Evolutionary conservation across 2,888 invertebrate genomes (phyloP).

Genomic region (Drosophila falleni): DNA sequence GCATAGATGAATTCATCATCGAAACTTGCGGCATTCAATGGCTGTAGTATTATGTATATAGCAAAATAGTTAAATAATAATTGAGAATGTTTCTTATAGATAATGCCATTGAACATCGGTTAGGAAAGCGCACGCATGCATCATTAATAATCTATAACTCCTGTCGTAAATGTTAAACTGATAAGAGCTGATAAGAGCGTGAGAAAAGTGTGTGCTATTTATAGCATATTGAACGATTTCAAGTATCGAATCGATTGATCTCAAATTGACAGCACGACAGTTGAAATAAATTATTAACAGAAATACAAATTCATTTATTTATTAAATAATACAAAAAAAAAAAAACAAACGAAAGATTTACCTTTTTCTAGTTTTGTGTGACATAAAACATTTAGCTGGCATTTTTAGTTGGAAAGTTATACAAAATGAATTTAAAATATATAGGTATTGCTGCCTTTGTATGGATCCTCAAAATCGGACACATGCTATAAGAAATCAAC

Average conservation of each 20-base stretch:
- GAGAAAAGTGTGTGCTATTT: constrained; percentile 53
- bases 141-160: constrained; percentile 79
- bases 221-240: constrained; percentile 67
- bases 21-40: constrained; percentile 89
- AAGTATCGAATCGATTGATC: constrained; percentile 40
- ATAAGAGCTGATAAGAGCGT: constrained; percentile 17
- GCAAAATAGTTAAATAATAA: constrained; percentile 32
- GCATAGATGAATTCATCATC: constrained; percentile 93
- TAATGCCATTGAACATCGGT: constrained; percentile 33
- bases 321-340: constrained; percentile 31
- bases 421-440: constrained; percentile 89
- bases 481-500: constrained; percentile 88
- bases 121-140: constrained; percentile 52
- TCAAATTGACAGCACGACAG: constrained; percentile 61
- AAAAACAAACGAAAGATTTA: constrained; percentile 51
- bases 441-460: constrained; percentile 93
- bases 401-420: constrained; percentile 63
- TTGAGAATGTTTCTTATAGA: background rate
- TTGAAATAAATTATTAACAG: constrained; percentile 68
- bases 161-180: constrained; percentile 65
- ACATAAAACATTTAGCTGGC: constrained; percentile 73
- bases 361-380: constrained; percentile 65
- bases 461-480: constrained; percentile 89
- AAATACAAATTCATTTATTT: constrained; percentile 37
- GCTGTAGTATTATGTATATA: constrained; percentile 87